These are phyloP conservation scores for Heteropelma amictum DNA, from an alignment of 2,888 invertebrate genomes.

Conservation along the genomic window DNA sequence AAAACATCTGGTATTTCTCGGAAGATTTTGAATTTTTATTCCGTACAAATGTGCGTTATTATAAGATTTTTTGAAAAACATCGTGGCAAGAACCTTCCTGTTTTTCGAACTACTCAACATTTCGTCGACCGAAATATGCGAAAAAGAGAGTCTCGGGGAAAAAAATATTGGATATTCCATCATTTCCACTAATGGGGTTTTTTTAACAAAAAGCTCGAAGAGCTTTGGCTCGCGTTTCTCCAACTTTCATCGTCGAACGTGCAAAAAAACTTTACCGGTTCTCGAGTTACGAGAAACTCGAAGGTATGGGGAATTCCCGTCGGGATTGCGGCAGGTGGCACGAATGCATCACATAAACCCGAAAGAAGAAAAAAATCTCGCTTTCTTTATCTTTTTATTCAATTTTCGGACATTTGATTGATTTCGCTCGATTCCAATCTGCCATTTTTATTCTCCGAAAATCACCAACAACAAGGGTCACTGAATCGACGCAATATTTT, in stretches of 20 bases:
- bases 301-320: constrained; percentile 43
- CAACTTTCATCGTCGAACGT: constrained; percentile 54
- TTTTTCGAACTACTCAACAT: not conserved
- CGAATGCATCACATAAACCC: constrained; percentile 25
- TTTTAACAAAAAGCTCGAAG: constrained; percentile 12
- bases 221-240: not conserved
- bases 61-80: not conserved
- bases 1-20: no score
- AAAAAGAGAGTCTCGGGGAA: not conserved
- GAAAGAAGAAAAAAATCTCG: not conserved
- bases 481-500: no score
- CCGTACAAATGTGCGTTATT: no score
- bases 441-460: not conserved
- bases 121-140: not conserved
- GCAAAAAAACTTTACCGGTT: constrained; percentile 28
- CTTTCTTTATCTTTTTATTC: constrained; percentile 19
- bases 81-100: not conserved
- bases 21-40: no score
- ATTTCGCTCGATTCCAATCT: not conserved
- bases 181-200: constrained; percentile 37
- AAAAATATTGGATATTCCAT: not conserved
- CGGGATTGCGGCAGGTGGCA: constrained; percentile 45
- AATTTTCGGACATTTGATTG: not conserved
- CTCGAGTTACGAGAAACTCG: constrained; percentile 37
- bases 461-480: not conserved